phyloP scores from a whole-genome alignment of 2,797 vertebrate genomes.

The Leptodactylus fallax region DNA sequence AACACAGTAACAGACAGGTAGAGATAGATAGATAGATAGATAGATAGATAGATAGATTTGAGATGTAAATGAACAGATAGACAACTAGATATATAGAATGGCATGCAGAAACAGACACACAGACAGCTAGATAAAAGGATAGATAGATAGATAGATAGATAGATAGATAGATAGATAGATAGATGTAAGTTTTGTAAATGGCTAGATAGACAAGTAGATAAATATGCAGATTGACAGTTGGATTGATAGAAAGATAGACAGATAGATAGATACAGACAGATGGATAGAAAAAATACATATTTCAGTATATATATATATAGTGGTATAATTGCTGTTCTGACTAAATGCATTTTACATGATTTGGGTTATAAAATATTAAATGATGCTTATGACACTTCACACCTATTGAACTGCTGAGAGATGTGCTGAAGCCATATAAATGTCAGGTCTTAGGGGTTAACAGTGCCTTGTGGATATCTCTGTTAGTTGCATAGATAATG shows the following conservation, averaged over 20 bases:
- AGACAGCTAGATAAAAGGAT: background rate
- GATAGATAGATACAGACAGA: constrained; percentile 1
- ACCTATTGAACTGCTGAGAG: background rate
- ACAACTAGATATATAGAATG: background rate
- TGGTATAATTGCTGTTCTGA: background rate
- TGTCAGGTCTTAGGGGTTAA: constrained; percentile 49
- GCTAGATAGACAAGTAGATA: background rate
- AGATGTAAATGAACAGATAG: background rate
- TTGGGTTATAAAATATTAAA: constrained; percentile 29
- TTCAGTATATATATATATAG: background rate
- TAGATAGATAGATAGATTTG: background rate
- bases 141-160: no score
- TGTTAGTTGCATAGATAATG: constrained; percentile 36
- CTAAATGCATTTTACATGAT: constrained; percentile 5
- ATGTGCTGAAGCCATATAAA: constrained; percentile 4
- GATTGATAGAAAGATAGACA: constrained; percentile 3
- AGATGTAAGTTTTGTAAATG: no score
- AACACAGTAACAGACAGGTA: no score
- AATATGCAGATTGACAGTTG: background rate
- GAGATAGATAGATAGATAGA: constrained; percentile 16
- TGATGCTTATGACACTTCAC: background rate
- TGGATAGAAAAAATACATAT: background rate
- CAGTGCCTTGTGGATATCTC: constrained; percentile 41
- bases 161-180: background rate
- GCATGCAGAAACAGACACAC: background rate